Evolutionary conservation across 2,888 invertebrate species (phyloP).

Genomic region (Ctenicera cuprea): DNA sequence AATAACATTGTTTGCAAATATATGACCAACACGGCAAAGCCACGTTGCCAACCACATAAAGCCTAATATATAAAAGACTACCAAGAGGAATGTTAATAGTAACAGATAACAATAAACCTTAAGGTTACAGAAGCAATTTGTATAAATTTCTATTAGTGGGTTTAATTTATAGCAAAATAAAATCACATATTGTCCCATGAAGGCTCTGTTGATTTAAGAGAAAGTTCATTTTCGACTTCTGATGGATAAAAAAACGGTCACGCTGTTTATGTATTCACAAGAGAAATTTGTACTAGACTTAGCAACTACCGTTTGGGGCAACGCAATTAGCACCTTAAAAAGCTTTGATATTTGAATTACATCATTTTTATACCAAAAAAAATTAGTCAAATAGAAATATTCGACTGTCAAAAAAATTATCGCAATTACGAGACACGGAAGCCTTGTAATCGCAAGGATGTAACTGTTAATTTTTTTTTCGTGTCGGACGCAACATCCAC

Average conservation of each 20-base stretch:
- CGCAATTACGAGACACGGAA: conserved; percentile 1
- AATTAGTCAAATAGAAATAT: not conserved
- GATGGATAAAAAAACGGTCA: not conserved
- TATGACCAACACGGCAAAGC: not conserved
- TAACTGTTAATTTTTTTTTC: conserved; percentile 7
- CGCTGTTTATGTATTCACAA: not conserved
- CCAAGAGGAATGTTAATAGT: conserved; percentile 1
- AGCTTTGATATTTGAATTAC: not conserved
- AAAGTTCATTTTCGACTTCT: conserved; percentile 11
- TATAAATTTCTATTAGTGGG: not conserved
- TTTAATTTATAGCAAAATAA: not conserved
- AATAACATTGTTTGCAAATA: not conserved
- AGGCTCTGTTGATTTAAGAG: not conserved
- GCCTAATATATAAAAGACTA: too few species aligned
- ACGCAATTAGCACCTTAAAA: too few species aligned
- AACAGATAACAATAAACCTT: conserved; percentile 1
- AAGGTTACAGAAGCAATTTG: conserved; percentile 9
- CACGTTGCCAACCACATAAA: conserved; percentile 1
- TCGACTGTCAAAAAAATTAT: not conserved
- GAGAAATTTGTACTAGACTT: not conserved
- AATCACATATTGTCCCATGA: not conserved
- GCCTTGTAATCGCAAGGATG: not conserved
- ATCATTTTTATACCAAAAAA: not conserved
- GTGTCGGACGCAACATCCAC: too few species aligned
- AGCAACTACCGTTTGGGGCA: not conserved